Base-by-base conservation (phyloP, 2,888 invertebrate genomes). In the Pollenia griseotomentosa region DNA sequence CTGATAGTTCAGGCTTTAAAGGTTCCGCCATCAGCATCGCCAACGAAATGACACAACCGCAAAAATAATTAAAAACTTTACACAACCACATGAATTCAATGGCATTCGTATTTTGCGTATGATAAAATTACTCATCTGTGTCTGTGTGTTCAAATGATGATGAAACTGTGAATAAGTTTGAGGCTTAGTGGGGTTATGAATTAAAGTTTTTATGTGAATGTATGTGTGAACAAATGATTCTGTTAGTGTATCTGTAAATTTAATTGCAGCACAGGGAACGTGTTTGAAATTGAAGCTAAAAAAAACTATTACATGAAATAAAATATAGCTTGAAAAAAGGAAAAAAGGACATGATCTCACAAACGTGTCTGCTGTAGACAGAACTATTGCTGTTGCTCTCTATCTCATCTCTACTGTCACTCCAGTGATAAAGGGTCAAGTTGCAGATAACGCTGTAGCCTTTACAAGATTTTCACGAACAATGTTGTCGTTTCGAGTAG, bases 31-130 rank as follows among this genome's bases (percentile, higher is more conserved):
- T 16, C 46, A 68, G 55, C 19, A 66, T 73, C 51, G 68, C 19
- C 83, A 65, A 65, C 68, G 74, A 78, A 84, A 74, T 87, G 84
- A 84, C 77, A 87, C 46, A 84, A 87, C 78, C 81, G 78, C 87
- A 87, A 78, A 84, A 87, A 87, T 87, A 87, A 87, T 87, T 87
- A 87, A 84, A 86, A 87, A 82, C 74, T 82, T 84, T 82, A 70
- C 68, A 57, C 73, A 77, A 70, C 87, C 87, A 74, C 81, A 84
- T 57, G 81, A 66, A 84, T 84, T 84, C 86, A 87, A 80, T 80
- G 75, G 80, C 75, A 77, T 65, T 83, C 48, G 75, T 51, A 83
- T 16, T 68, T 81, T 68, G 55, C 42, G 71, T 61, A 57, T 48
- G n/a, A 40, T 55, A 0, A 33, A 33, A 16, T 0, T 42, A 53